Conservation (phyloP, 2,888 invertebrate genomes). For the Eupithecia pulchellata region DNA sequence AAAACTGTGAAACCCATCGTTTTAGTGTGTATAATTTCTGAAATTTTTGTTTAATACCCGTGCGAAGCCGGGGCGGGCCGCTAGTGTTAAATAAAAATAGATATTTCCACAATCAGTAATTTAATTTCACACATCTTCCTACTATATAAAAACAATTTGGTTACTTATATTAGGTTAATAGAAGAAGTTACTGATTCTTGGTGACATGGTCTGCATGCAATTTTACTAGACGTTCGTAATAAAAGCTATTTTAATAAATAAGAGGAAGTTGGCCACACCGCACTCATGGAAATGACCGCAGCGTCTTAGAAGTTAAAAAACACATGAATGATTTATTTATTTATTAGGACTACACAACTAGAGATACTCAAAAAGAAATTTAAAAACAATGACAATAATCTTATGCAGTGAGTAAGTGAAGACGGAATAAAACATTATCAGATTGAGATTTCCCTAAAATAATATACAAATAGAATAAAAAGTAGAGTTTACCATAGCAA, state of each 20-base stretch:
- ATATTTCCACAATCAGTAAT: constrained; percentile 44
- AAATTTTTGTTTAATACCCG: no score
- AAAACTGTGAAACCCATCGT: no score
- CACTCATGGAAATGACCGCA: not conserved
- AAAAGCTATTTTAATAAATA: not conserved
- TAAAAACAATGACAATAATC: no score
- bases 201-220: not conserved
- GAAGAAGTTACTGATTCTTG: not conserved
- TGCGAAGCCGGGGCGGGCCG: no score
- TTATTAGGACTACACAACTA: not conserved
- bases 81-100: not conserved
- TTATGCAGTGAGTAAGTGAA: not conserved
- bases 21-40: no score
- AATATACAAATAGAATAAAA: no score
- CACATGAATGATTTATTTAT: not conserved
- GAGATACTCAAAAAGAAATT: no score
- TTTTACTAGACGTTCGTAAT: not conserved
- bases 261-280: not conserved
- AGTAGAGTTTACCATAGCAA: no score
- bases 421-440: not conserved
- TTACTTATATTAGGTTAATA: not conserved
- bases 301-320: no score
- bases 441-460: no score
- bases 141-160: not conserved
- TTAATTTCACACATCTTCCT: constrained; percentile 32